Base-by-base conservation (phyloP, 2,113 vertebrate species). In the Recurvirostra avosetta region DNA sequence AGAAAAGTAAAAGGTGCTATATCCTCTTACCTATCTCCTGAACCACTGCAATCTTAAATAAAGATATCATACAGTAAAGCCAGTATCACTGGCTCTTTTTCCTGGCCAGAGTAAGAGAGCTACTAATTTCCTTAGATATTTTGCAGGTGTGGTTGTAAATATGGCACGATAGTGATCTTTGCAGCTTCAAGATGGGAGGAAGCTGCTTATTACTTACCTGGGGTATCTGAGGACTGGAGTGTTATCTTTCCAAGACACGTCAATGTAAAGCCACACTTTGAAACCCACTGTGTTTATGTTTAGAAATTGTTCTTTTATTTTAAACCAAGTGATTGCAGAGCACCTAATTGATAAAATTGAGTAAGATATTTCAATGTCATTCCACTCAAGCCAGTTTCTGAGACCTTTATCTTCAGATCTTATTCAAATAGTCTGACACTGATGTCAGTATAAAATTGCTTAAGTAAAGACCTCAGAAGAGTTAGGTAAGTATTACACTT, bases 1-100 rank as follows among this genome's bases (percentile, higher is more conserved):
- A 88, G 88, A 41, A 96, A 97, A 97, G 95, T 94, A 97, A 96
- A 97, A 96, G 96, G 94, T 55, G 25, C 8, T 66, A 30, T 11
- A 88, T 92, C 82, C 71, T 94, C 75, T 90, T 70, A 53, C 93
- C 55, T 61, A 73, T 92, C 93, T 86, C 78, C 63, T 58, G 29
- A 88, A 79, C 74, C 75, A 80, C 87, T 79, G 45, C 74, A 66
- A 90, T 76, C n/a, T 66, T 83, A 66, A 82, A 86, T 27, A 80
- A 95, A 92, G 71, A 19, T 74, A 82, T 12, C 26, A 25, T 14
- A 90, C 20, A 79, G 82, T 23, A 93, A 93, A 94, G 78, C 88
- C 85, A 88, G 90, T 77, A 80, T 55, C 90, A 77, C 95, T 88
- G 94, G 88, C 71, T 95, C 74, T 88, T 94, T 92, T 93, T 95